Percentiles rank a stretch among this genome's conserved stretches.
phyloP scores from a whole-genome alignment of 1,140 invertebrate species.

The Polyergus mexicanus region DNA sequence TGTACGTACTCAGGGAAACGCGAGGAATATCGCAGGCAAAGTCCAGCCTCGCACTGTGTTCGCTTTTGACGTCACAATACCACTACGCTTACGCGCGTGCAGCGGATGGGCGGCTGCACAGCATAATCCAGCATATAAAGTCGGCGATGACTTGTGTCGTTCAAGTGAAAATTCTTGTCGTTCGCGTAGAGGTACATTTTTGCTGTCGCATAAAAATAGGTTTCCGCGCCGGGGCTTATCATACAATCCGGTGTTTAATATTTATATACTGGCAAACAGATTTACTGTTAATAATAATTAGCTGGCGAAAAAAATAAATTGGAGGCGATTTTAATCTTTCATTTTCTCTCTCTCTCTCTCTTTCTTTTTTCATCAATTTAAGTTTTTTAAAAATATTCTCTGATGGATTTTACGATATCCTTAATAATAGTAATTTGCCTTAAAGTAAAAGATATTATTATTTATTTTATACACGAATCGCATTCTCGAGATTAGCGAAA shows the following conservation, averaged over 20 bases:
- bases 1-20: neutral
- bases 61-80: conserved; percentile 43
- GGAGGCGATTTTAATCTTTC: conserved; percentile 36
- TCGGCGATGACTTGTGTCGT: conserved; percentile 37
- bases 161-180: conserved; percentile 34
- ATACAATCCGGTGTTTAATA: conserved; percentile 25
- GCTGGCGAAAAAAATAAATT: conserved; percentile 34
- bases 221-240: conserved; percentile 8
- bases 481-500: neutral
- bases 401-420: neutral
- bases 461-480: conserved; percentile 5
- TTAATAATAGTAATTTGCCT: conserved; percentile 9
- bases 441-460: neutral
- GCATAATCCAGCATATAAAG: conserved; percentile 44
- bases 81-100: conserved; percentile 21
- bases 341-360: no score
- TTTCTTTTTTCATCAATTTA: neutral
- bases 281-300: conserved; percentile 35
- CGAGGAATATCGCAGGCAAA: conserved; percentile 40
- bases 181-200: neutral
- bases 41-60: conserved; percentile 29
- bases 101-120: conserved; percentile 27
- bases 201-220: conserved; percentile 25
- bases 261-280: conserved; percentile 25
- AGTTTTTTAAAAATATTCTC: conserved; percentile 39